These are phyloP conservation scores for Drosophila histrio DNA, from an alignment of 2,888 invertebrate species.

Conservation along the genomic window DNA sequence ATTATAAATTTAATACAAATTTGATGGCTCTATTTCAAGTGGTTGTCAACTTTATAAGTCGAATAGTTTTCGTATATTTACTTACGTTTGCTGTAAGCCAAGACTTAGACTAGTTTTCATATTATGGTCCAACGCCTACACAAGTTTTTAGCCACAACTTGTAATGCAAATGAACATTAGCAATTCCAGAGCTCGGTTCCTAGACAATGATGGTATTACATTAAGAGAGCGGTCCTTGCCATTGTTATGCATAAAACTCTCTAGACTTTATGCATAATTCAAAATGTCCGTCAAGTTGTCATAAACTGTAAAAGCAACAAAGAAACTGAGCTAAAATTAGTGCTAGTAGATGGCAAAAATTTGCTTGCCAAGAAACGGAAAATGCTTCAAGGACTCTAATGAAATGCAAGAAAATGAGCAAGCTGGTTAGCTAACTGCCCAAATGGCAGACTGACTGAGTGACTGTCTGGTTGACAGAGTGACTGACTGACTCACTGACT, in stretches of 20 bases:
- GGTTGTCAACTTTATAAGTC: not conserved
- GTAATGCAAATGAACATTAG: constrained; percentile 71
- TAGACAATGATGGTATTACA: constrained; percentile 66
- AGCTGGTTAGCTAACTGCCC: constrained; percentile 10
- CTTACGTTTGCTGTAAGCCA: constrained; percentile 18
- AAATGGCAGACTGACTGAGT: not conserved
- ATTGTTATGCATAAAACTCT: constrained; percentile 65
- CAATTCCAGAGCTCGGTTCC: constrained; percentile 48
- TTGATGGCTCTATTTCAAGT: not conserved
- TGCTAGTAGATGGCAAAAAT: constrained; percentile 49
- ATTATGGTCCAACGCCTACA: constrained; percentile 47
- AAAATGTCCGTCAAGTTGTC: constrained; percentile 73
- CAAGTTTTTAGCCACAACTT: constrained; percentile 45
- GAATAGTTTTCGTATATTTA: not conserved
- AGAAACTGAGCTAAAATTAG: constrained; percentile 56
- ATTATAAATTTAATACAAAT: constrained; percentile 4
- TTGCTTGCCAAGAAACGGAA: constrained; percentile 15
- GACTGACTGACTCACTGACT: constrained; percentile 1
- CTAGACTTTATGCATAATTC: constrained; percentile 68
- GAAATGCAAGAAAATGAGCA: constrained; percentile 36
- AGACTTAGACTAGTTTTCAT: constrained; percentile 29
- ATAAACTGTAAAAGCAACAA: constrained; percentile 54
- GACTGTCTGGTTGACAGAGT: not conserved
- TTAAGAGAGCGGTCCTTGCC: constrained; percentile 40
- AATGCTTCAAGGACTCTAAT: constrained; percentile 28